These are phyloP conservation scores for Caenorhabditis uteleia DNA, from an alignment of 2,888 invertebrate genomes.

Conservation along the genomic window DNA sequence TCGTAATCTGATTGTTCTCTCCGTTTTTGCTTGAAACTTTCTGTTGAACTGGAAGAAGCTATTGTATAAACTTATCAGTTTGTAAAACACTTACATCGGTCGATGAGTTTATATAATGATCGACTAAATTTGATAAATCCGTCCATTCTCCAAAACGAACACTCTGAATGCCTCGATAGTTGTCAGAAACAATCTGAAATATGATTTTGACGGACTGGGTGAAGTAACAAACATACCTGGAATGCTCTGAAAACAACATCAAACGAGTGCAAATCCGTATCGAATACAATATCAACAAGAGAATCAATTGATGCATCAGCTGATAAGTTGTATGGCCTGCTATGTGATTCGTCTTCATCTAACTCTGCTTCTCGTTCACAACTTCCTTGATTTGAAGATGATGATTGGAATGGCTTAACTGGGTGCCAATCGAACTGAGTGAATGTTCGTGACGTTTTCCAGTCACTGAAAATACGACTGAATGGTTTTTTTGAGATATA, in stretches of 20 bases:
- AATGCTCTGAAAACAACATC: slow-evolving; percentile 62
- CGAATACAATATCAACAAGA: slow-evolving; percentile 46
- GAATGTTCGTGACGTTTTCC: slow-evolving; percentile 8
- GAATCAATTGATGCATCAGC: slow-evolving; percentile 22
- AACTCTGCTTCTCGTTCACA: background rate
- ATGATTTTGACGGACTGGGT: background rate
- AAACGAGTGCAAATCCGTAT: slow-evolving; percentile 58
- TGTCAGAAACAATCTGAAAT: slow-evolving; percentile 44
- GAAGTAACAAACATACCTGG: slow-evolving; percentile 40
- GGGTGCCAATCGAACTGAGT: slow-evolving; percentile 16
- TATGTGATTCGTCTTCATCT: background rate
- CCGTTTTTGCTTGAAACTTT: slow-evolving; percentile 29
- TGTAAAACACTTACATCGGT: slow-evolving; percentile 6
- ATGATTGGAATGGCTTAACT: slow-evolving; percentile 11
- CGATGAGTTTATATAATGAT: slow-evolving; percentile 27
- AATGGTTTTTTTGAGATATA: background rate
- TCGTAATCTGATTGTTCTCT: slow-evolving; percentile 25
- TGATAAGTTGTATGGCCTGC: slow-evolving; percentile 21
- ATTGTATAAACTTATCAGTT: background rate
- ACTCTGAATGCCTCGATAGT: slow-evolving; percentile 20
- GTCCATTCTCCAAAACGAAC: slow-evolving; percentile 36
- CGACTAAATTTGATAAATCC: slow-evolving; percentile 30
- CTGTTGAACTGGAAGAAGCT: slow-evolving; percentile 24
- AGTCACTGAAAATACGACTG: slow-evolving; percentile 5
- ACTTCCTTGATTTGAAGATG: slow-evolving; percentile 10